Conservation (phyloP, 92 coral and sea anemone species). For the Parazoanthus atlanticus region DNA sequence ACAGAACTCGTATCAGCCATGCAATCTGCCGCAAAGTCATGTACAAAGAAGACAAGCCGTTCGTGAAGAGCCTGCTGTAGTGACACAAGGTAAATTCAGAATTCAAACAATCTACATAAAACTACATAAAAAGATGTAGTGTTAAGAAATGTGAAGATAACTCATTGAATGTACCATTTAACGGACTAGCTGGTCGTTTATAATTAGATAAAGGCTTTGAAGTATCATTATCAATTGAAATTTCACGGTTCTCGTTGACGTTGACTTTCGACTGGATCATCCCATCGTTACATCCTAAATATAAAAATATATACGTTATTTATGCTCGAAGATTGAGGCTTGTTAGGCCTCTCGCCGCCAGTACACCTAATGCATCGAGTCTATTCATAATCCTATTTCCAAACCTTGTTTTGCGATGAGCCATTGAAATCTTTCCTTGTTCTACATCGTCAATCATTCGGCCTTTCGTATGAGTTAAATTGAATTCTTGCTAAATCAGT, state of each 20-base stretch:
- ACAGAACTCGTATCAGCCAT: conserved; percentile 19
- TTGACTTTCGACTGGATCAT: no score
- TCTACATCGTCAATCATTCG: no score
- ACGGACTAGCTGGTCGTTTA: background rate
- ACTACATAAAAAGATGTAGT: background rate
- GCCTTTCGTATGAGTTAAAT: no score
- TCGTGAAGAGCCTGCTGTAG: background rate
- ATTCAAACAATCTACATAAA: background rate
- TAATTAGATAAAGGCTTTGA: conserved; percentile 20
- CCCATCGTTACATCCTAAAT: no score
- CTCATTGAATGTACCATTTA: background rate
- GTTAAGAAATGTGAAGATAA: background rate
- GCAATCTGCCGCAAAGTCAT: conserved; percentile 24
- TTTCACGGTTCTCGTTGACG: background rate
- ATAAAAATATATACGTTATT: no score
- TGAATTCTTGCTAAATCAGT: no score
- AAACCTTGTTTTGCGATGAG: no score
- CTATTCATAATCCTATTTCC: no score
- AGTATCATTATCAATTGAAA: background rate
- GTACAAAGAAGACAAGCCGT: background rate
- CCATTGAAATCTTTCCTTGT: no score
- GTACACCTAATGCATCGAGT: no score
- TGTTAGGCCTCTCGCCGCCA: no score
- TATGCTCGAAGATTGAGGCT: no score
- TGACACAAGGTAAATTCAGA: conserved; percentile 14